A percentile compares a stretch with the other conserved stretches of the same genome.
These are phyloP conservation scores for Drosophila merina DNA, from an alignment of 2,888 invertebrate species.

Conservation along the genomic window DNA sequence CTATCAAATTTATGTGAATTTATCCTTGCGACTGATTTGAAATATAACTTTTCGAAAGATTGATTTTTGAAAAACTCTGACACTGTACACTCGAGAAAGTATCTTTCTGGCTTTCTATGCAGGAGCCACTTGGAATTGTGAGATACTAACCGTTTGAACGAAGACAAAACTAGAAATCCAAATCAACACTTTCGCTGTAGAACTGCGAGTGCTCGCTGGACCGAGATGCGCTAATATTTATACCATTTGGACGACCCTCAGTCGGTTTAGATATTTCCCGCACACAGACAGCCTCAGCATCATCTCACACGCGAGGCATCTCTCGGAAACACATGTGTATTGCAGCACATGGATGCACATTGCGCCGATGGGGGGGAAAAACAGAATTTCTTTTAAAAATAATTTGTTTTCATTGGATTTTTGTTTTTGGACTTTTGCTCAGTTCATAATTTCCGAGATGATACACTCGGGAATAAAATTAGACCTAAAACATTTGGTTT, in stretches of 20 bases:
- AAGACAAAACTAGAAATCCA: conserved; percentile 78
- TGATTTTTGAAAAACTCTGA: conserved; percentile 1
- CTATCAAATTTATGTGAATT: not conserved
- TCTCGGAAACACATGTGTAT: conserved; percentile 23
- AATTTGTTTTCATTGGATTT: conserved; percentile 57
- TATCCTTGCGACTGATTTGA: not conserved
- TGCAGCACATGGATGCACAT: conserved; percentile 71
- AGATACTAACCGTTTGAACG: conserved; percentile 80
- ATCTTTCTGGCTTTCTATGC: not conserved
- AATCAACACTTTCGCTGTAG: conserved; percentile 85
- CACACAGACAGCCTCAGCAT: conserved; percentile 39
- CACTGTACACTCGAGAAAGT: conserved; percentile 19
- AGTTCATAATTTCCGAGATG: conserved; percentile 65
- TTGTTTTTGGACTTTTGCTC: conserved; percentile 41
- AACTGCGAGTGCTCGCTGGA: conserved; percentile 85
- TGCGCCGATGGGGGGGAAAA: conserved; percentile 69
- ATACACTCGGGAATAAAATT: conserved; percentile 8
- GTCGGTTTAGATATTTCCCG: conserved; percentile 66
- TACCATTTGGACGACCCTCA: conserved; percentile 80
- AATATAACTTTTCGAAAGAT: not conserved
- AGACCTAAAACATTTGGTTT: not conserved
- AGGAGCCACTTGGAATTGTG: conserved; percentile 8
- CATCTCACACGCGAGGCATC: conserved; percentile 18
- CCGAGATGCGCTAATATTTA: conserved; percentile 84
- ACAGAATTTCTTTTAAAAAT: conserved; percentile 76